Evolutionary conservation across 2,888 invertebrate genomes (phyloP), one percentile per base, ranked within the genome.

Genomic region (Parascotia fuliginaria): DNA sequence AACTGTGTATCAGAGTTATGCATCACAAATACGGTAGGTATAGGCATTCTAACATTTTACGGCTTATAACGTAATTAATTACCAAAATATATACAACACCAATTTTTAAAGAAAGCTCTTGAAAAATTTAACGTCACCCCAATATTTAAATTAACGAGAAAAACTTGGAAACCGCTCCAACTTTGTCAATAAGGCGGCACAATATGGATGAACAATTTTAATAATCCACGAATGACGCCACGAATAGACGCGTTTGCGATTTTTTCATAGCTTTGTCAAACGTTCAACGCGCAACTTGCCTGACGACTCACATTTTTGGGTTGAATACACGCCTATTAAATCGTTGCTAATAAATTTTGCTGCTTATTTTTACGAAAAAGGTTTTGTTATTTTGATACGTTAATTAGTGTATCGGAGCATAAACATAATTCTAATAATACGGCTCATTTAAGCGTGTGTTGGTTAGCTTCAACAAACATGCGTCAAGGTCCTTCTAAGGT

Each of bases 161-260:
- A 79, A 82, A 79, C 73, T 81, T 79, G 59, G 56, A 58, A 39
- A 47, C 54, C 49, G 55, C 49, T 45, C 46, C 55, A 88, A 87
- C 85, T 87, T 88, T 85, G 73, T 71, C 84, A 88, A 88, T 87
- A 87, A 85, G 73, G 73, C 71, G 60, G 76, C 73, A 79, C 78
- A 78, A 79, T 82, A 81, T 81, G 74, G 71, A 60, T 69, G 77
- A 87, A 85, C 83, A 87, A 87, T 87, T 85, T 85, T 84, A 85
- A 87, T 85, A 85, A 82, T 85, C 79, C 75, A 63, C 61, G 71
- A 78, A 73, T 77, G 79, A 78, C 73, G 74, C 64, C 67, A 67
- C 65, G 71, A 66, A 60, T 62, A 70, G 60, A 53, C 62, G 67
- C 64, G 73, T 69, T 67, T 62, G 72, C 68, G 66, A 74, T 79